Evolutionary conservation across 2,797 vertebrate genomes (phyloP).

Genomic region (Malacoctenus gilli): DNA sequence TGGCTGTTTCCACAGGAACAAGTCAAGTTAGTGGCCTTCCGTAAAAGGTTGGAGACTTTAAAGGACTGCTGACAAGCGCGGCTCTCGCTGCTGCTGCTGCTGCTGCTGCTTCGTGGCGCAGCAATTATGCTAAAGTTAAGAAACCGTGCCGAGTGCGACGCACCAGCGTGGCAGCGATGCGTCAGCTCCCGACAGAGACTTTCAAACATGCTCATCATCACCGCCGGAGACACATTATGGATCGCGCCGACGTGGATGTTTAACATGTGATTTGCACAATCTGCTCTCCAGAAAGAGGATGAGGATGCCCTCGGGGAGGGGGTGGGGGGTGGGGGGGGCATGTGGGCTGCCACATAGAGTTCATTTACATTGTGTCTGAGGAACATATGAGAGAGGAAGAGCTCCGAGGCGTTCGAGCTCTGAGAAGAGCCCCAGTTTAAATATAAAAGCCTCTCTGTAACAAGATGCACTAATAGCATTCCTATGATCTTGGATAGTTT

Average conservation of each 20-base stretch:
- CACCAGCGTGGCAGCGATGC: constrained; percentile 1
- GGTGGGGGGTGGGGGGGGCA: constrained; percentile 48
- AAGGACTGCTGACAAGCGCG: too few species aligned
- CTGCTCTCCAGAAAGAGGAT: constrained; percentile 33
- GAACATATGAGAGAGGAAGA: constrained; percentile 1
- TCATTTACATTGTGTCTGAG: constrained; percentile 28
- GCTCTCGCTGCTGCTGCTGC: too few species aligned
- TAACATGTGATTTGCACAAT: constrained; percentile 64
- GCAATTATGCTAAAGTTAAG: too few species aligned
- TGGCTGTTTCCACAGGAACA: too few species aligned
- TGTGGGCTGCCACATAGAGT: constrained; percentile 44
- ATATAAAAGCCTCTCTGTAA: too few species aligned
- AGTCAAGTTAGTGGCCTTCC: too few species aligned
- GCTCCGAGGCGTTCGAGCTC: too few species aligned
- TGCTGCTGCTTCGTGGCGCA: too few species aligned
- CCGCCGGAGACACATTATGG: constrained; percentile 38
- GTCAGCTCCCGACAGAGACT: constrained; percentile 38
- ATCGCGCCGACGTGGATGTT: constrained; percentile 25
- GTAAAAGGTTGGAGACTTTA: too few species aligned
- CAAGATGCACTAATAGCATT: constrained; percentile 8
- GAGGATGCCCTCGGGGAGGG: constrained; percentile 24
- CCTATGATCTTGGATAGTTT: constrained; percentile 1
- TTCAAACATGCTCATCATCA: constrained; percentile 47
- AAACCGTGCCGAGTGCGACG: neutral
- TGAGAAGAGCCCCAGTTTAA: too few species aligned